Evolutionary conservation across 2,797 vertebrate species (phyloP).

Genomic region (Menidia menidia): DNA sequence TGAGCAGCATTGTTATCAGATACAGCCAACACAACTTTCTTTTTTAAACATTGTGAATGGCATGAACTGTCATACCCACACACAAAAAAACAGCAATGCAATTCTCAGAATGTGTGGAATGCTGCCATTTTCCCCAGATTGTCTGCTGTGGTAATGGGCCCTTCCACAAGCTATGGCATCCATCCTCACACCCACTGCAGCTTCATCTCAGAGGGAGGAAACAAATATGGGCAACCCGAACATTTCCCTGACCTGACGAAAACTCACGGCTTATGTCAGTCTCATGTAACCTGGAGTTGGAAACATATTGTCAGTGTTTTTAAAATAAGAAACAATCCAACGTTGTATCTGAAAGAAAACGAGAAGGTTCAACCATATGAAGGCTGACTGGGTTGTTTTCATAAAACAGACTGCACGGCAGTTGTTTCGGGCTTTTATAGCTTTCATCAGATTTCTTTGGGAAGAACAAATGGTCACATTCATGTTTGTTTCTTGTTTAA

Average conservation of each 20-base stretch:
- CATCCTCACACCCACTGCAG: constrained; percentile 13
- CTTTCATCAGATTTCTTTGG: background rate
- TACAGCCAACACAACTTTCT: constrained; percentile 51
- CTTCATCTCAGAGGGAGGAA: constrained; percentile 4
- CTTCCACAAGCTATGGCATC: constrained; percentile 49
- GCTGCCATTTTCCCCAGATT: constrained; percentile 40
- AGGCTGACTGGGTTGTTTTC: background rate
- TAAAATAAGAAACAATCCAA: background rate
- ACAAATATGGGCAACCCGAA: background rate
- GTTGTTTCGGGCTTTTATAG: background rate
- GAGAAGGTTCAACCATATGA: background rate
- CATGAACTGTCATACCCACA: constrained; percentile 52
- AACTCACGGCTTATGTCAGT: no score
- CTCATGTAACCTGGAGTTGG: no score
- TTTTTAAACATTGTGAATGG: constrained; percentile 42
- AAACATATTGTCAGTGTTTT: background rate
- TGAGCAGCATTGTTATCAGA: constrained; percentile 39
- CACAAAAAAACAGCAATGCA: constrained; percentile 60
- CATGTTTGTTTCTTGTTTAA: constrained; percentile 83
- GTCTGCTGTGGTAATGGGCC: constrained; percentile 55
- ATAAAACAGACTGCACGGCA: background rate
- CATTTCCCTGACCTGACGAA: constrained; percentile 6
- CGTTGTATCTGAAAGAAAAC: background rate
- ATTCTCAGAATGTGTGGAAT: constrained; percentile 77
- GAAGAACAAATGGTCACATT: constrained; percentile 30